Percentiles rank a stretch among this genome's conserved stretches.
Evolutionary conservation across 1,140 invertebrate species (phyloP).

Genomic region (Drosophila bipectinata): DNA sequence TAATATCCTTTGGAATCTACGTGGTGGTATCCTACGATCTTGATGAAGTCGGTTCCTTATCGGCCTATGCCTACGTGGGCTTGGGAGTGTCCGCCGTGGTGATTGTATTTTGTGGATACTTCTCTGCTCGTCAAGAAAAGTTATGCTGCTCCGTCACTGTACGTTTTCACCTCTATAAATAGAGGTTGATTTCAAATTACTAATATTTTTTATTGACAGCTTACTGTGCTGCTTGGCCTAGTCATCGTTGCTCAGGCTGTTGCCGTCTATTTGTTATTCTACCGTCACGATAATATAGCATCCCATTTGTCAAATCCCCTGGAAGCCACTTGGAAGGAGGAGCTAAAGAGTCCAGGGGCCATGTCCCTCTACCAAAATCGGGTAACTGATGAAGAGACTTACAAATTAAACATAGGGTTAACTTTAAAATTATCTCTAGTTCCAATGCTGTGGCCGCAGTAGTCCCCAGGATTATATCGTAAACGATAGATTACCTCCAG

Average conservation of each 20-base stretch:
- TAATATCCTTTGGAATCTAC: conserved; percentile 74
- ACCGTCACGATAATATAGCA: conserved; percentile 9
- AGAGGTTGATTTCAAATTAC: background rate
- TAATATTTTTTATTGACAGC: conserved; percentile 36
- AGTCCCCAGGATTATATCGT: conserved; percentile 73
- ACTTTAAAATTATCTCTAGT: conserved; percentile 58
- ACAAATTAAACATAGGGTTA: background rate
- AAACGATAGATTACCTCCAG: conserved; percentile 48
- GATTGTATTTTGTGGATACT: conserved; percentile 64
- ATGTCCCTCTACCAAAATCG: conserved; percentile 79
- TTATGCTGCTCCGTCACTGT: conserved; percentile 79
- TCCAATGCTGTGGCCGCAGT: conserved; percentile 85
- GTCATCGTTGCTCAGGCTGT: conserved; percentile 60
- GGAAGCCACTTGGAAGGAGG: conserved; percentile 69
- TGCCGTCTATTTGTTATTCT: conserved; percentile 37
- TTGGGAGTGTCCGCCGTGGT: conserved; percentile 55
- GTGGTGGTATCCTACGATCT: conserved; percentile 59
- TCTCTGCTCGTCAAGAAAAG: conserved; percentile 66
- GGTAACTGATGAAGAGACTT: conserved; percentile 33
- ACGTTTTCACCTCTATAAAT: conserved; percentile 10
- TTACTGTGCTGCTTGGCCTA: conserved; percentile 55
- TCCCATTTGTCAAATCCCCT: conserved; percentile 65
- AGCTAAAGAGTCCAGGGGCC: conserved; percentile 68
- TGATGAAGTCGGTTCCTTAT: conserved; percentile 35
- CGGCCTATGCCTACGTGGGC: conserved; percentile 48